Conservation (phyloP, 2,888 invertebrate genomes). For the Gari tellinella region DNA sequence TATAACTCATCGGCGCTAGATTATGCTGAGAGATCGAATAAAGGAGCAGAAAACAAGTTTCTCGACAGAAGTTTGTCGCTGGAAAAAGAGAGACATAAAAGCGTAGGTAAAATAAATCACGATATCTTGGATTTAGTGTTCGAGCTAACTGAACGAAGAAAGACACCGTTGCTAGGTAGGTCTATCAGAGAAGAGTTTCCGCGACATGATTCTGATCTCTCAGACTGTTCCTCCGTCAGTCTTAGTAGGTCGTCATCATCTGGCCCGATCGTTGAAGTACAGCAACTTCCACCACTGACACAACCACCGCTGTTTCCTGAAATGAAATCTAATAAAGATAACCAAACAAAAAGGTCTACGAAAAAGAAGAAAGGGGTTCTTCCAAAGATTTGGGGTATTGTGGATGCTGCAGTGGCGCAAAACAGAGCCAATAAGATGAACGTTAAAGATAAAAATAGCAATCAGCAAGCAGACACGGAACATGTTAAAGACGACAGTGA, state of each 20-base stretch:
- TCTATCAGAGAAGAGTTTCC: conserved; percentile 10
- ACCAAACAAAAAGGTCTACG: background rate
- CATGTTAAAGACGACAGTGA: background rate
- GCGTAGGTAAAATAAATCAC: conserved; percentile 44
- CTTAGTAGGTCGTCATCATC: conserved; percentile 26
- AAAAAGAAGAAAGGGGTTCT: background rate
- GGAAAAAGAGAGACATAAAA: conserved; percentile 32
- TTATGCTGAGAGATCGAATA: conserved; percentile 50
- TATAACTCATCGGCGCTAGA: conserved; percentile 40
- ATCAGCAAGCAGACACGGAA: background rate
- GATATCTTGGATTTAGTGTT: conserved; percentile 45
- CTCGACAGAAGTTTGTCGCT: conserved; percentile 25
- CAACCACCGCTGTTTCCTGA: background rate
- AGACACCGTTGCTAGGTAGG: conserved; percentile 26
- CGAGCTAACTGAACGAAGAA: conserved; percentile 49
- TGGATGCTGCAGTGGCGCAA: background rate
- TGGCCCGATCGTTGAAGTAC: conserved; percentile 47
- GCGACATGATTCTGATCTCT: conserved; percentile 23
- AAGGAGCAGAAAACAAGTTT: conserved; percentile 35
- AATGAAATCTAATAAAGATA: background rate
- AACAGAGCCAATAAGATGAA: background rate
- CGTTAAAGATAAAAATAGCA: background rate
- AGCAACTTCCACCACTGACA: conserved; percentile 50
- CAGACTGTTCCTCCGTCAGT: conserved; percentile 22
- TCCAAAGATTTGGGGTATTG: too few species aligned